phyloP scores from a whole-genome alignment of 2,113 vertebrate species.

The Phoenicopterus ruber region DNA sequence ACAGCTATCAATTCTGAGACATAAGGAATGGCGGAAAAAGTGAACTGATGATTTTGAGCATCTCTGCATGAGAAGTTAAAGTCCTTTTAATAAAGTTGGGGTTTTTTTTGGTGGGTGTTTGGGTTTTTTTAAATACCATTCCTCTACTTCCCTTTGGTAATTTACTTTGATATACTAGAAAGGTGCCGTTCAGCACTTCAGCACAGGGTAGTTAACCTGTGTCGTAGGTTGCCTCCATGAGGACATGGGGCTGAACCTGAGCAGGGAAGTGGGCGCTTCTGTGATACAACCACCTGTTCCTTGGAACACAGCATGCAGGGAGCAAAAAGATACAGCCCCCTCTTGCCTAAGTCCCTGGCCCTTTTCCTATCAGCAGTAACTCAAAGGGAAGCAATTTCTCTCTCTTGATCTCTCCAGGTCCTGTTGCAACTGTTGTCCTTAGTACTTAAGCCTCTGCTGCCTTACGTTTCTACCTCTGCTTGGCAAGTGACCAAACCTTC shows the following conservation, averaged over 20 bases:
- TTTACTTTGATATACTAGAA: not conserved
- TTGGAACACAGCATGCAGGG: rapidly evolving
- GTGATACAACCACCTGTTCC: not conserved
- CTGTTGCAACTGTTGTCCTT: not conserved
- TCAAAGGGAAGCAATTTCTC: not conserved
- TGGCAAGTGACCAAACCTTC: not conserved
- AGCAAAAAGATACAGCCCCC: not conserved
- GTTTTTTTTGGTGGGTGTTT: too few relatives aligned
- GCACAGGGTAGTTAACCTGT: not conserved
- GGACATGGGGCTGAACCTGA: not conserved
- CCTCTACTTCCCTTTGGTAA: not conserved
- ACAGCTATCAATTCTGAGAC: not conserved
- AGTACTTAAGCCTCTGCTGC: not conserved
- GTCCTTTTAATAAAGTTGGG: not conserved
- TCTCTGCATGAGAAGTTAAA: not conserved
- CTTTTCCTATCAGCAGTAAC: not conserved
- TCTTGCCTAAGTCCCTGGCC: not conserved
- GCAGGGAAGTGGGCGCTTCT: not conserved
- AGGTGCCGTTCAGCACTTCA: not conserved
- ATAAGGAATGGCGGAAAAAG: not conserved
- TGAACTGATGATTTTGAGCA: not conserved
- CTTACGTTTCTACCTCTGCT: not conserved
- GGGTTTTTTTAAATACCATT: not conserved
- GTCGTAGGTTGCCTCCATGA: not conserved
- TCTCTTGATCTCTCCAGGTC: not conserved